These are phyloP conservation scores for Limenitis camilla DNA, from an alignment of 2,888 invertebrate species.

Conservation along the genomic window DNA sequence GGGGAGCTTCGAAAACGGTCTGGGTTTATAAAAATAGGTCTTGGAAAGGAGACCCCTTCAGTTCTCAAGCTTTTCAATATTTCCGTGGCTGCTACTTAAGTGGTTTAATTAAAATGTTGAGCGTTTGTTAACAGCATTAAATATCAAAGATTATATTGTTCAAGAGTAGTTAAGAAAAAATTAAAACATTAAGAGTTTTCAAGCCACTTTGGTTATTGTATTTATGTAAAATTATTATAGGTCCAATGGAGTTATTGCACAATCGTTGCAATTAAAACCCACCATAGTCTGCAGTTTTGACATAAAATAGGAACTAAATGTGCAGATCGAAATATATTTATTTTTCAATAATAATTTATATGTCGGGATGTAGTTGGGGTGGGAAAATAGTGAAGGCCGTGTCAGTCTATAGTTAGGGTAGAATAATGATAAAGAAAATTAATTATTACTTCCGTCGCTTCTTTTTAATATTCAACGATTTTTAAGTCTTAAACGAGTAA, in stretches of 20 bases:
- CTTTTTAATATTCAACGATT: no score
- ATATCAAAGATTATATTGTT: constrained; percentile 19
- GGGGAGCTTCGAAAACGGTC: constrained; percentile 15
- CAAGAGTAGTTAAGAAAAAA: constrained; percentile 13
- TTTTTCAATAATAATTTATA: no score
- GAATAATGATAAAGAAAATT: no score
- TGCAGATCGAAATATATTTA: no score
- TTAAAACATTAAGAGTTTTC: neutral
- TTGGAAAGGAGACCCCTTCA: constrained; percentile 17
- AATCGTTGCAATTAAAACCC: no score
- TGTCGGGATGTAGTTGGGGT: no score
- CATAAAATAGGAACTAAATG: no score
- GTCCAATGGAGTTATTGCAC: neutral
- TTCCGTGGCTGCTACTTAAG: constrained; percentile 34
- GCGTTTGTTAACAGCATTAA: constrained; percentile 38
- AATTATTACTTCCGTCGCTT: no score
- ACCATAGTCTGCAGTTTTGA: no score
- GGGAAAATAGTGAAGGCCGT: no score
- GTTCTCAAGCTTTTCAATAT: constrained; percentile 26
- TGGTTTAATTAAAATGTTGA: constrained; percentile 59
- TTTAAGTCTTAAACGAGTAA: no score
- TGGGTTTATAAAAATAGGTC: constrained; percentile 20
- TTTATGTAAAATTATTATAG: neutral
- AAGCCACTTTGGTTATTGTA: neutral
- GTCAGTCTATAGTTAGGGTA: no score